These are phyloP conservation scores for Gobio occitaniae DNA, from an alignment of 2,797 vertebrate genomes.

Conservation along the genomic window DNA sequence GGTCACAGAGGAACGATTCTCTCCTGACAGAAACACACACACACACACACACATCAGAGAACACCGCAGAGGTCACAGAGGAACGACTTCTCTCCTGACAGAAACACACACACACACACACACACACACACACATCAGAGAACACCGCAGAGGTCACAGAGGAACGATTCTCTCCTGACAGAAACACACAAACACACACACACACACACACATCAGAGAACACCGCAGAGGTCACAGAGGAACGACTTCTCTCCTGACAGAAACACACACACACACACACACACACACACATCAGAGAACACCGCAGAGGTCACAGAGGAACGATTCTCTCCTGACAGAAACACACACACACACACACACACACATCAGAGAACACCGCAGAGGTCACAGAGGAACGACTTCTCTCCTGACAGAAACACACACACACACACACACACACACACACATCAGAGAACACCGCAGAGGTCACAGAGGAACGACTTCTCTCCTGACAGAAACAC, in stretches of 20 bases:
- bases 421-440: background rate
- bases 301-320: too few relatives aligned
- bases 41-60: too few relatives aligned
- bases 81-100: constrained; percentile 96
- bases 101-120: constrained; percentile 14
- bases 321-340: too few relatives aligned
- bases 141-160: too few relatives aligned
- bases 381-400: constrained; percentile 98
- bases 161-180: too few relatives aligned
- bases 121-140: constrained; percentile 13
- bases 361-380: constrained; percentile 76
- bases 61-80: constrained; percentile 96
- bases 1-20: too few relatives aligned
- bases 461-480: too few relatives aligned
- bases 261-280: constrained; percentile 14
- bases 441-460: background rate
- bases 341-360: too few relatives aligned
- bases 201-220: too few relatives aligned
- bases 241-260: constrained; percentile 95
- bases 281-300: constrained; percentile 4
- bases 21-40: too few relatives aligned
- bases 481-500: too few relatives aligned
- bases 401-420: constrained; percentile 84
- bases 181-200: too few relatives aligned
- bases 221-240: constrained; percentile 96